Conservation (phyloP, 2,113 vertebrate genomes). For the Promerops cafer region DNA sequence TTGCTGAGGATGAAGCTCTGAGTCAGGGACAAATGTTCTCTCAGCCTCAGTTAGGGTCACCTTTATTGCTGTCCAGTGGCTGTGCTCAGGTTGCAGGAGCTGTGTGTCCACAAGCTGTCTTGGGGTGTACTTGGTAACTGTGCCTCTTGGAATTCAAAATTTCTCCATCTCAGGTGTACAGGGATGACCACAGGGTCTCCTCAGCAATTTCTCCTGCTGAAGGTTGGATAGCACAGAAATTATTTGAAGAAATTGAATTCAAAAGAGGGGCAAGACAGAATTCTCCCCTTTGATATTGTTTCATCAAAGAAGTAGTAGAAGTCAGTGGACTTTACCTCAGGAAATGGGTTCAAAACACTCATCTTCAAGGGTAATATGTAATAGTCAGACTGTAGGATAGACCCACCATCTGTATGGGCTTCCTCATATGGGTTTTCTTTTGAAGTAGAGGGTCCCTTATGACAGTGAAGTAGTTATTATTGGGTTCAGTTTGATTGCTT, state of each 20-base stretch:
- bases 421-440: background rate
- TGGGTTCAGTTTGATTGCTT: background rate
- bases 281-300: background rate
- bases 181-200: background rate
- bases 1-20: background rate
- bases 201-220: background rate
- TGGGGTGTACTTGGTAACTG: background rate
- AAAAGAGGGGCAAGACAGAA: background rate
- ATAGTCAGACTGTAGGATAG: background rate
- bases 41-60: background rate
- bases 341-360: background rate
- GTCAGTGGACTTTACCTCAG: background rate
- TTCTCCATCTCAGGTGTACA: background rate
- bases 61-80: background rate
- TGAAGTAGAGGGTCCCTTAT: background rate
- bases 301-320: background rate
- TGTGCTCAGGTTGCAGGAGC: background rate
- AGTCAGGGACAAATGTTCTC: background rate
- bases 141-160: background rate
- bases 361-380: background rate
- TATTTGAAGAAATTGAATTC: background rate
- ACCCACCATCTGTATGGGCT: background rate
- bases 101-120: background rate
- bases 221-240: background rate
- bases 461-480: background rate